phyloP scores from a whole-genome alignment of 2,113 vertebrate species.

The Equus quagga region DNA sequence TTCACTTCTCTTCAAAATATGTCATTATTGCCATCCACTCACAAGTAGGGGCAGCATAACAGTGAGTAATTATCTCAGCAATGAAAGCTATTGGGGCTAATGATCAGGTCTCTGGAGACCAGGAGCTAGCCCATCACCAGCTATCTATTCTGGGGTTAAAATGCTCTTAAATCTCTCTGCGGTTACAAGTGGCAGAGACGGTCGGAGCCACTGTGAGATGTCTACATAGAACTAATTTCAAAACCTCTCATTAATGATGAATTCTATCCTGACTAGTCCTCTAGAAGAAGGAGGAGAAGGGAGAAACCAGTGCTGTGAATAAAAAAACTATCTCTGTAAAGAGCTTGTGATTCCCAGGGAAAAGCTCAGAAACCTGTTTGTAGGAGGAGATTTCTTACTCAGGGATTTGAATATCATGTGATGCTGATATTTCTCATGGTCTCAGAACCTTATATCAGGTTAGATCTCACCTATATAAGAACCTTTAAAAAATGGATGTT shows the following conservation, averaged over 20 bases:
- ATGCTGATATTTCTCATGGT: neutral
- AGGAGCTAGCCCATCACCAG: neutral
- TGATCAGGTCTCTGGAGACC: neutral
- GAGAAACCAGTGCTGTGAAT: neutral
- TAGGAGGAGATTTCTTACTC: neutral
- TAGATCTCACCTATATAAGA: neutral
- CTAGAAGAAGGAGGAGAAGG: neutral
- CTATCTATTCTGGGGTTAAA: neutral
- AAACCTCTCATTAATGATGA: neutral
- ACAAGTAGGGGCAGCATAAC: fast-evolving
- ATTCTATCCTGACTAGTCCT: neutral
- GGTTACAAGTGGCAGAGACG: neutral
- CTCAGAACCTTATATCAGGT: neutral
- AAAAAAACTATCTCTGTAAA: neutral
- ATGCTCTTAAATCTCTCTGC: neutral
- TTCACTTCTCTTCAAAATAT: neutral
- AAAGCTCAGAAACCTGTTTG: neutral
- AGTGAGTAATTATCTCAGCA: too few species aligned
- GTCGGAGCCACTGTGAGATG: neutral
- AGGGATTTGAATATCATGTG: neutral
- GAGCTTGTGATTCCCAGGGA: neutral
- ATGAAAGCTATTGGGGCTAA: neutral
- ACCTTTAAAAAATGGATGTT: neutral
- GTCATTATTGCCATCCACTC: neutral
- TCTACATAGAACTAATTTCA: neutral